Conservation (phyloP, 2,113 vertebrate species). For the Okapia johnstoni region DNA sequence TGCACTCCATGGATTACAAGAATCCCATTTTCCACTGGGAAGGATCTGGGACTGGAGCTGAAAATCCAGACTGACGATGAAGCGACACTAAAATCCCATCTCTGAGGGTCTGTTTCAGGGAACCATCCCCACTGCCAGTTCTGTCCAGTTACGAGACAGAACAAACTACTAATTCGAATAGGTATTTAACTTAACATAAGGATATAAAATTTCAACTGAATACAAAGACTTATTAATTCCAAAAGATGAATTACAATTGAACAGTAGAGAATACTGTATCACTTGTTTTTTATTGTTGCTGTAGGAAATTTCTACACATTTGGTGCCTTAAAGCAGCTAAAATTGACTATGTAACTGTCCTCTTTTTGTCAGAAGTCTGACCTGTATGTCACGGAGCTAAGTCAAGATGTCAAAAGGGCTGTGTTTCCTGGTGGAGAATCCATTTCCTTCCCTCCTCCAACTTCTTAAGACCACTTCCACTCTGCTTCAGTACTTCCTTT, state of each 20-base stretch:
- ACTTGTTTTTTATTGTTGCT: background rate
- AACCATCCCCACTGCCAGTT: background rate
- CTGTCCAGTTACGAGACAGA: background rate
- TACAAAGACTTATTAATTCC: background rate
- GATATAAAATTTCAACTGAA: background rate
- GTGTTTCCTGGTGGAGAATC: background rate
- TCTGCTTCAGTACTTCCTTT: background rate
- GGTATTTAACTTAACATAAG: background rate
- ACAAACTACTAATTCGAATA: background rate
- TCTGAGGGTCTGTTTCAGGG: background rate
- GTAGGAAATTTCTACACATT: background rate
- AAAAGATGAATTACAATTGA: background rate
- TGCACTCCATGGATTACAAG: background rate
- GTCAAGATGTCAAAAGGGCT: background rate
- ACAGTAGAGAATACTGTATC: background rate
- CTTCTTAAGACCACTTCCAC: background rate
- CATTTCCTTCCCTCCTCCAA: background rate
- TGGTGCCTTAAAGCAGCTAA: background rate
- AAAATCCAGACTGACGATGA: background rate
- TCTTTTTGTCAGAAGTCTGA: background rate
- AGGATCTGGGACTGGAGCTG: background rate
- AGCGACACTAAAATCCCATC: background rate
- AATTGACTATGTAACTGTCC: too few species aligned
- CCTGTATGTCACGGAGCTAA: background rate
- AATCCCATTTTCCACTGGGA: background rate